These are phyloP conservation scores for Drosophila subpulchrella DNA, from an alignment of 1,140 invertebrate species.

Conservation along the genomic window DNA sequence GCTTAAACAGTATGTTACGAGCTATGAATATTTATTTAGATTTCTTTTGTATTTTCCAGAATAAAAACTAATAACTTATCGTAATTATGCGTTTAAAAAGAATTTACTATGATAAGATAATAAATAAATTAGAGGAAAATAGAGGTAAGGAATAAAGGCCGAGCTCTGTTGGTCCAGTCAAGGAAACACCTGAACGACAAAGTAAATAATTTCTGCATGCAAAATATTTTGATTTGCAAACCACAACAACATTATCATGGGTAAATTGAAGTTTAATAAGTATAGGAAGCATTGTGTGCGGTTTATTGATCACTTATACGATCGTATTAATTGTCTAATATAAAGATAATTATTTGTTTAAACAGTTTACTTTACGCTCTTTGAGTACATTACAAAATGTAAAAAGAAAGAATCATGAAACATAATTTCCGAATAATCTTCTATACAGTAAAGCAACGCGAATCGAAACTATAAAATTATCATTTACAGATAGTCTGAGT, in stretches of 20 bases:
- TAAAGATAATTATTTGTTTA: slow-evolving; percentile 20
- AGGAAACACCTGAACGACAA: slow-evolving; percentile 15
- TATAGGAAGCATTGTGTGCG: slow-evolving; percentile 46
- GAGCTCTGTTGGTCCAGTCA: slow-evolving; percentile 45
- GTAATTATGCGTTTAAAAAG: slow-evolving; percentile 35
- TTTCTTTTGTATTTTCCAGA: slow-evolving; percentile 6
- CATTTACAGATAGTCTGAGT: slow-evolving; percentile 34
- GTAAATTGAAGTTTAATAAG: slow-evolving; percentile 26
- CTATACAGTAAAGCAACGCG: slow-evolving; percentile 23
- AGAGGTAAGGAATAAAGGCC: slow-evolving; percentile 43
- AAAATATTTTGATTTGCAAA: slow-evolving; percentile 8
- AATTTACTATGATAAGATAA: slow-evolving; percentile 42
- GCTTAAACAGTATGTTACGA: slow-evolving; percentile 57
- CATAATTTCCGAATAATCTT: slow-evolving; percentile 7
- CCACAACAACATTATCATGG: slow-evolving; percentile 10
- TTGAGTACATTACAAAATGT: slow-evolving; percentile 32
- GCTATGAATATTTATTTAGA: slow-evolving; percentile 24
- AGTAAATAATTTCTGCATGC: background rate
- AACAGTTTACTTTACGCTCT: slow-evolving; percentile 3
- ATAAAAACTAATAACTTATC: slow-evolving; percentile 39
- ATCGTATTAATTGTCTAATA: slow-evolving; percentile 37
- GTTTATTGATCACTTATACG: slow-evolving; percentile 36
- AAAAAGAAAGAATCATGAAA: background rate
- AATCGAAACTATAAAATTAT: slow-evolving; percentile 15
- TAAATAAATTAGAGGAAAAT: slow-evolving; percentile 42